phyloP scores from a whole-genome alignment of 2,113 vertebrate species.

The Amia ocellicauda region DNA sequence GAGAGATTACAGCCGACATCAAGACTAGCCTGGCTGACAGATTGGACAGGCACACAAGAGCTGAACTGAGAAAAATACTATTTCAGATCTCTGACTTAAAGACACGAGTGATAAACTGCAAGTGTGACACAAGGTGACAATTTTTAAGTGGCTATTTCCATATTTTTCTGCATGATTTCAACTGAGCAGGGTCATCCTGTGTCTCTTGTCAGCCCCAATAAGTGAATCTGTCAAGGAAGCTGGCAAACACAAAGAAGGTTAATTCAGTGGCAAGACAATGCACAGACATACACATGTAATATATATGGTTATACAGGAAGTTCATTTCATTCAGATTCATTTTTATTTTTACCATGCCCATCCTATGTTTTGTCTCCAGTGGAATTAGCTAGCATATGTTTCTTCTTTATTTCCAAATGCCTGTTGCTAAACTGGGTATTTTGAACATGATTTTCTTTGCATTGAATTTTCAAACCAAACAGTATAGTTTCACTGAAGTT shows the following conservation, averaged over 20 bases:
- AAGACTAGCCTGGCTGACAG: too few relatives aligned
- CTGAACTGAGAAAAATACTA: conserved; percentile 2
- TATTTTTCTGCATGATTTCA: conserved; percentile 48
- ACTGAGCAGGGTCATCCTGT: conserved; percentile 37
- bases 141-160: conserved; percentile 53
- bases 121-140: conserved; percentile 37
- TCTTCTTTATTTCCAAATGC: too few relatives aligned
- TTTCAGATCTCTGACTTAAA: background rate
- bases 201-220: conserved; percentile 43
- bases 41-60: background rate
- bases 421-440: too few relatives aligned
- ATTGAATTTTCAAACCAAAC: too few relatives aligned
- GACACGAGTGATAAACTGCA: conserved; percentile 14
- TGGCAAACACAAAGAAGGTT: conserved; percentile 42
- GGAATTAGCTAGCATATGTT: too few relatives aligned
- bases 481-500: too few relatives aligned
- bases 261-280: conserved; percentile 41
- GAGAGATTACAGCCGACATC: too few relatives aligned
- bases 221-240: conserved; percentile 46
- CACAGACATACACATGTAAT: conserved; percentile 25
- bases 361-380: too few relatives aligned
- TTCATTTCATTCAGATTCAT: conserved; percentile 5
- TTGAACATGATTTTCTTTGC: too few relatives aligned
- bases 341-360: too few relatives aligned
- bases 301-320: conserved; percentile 25